phyloP scores from a whole-genome alignment of 2,888 invertebrate species.

The Diadegma fenestrale region DNA sequence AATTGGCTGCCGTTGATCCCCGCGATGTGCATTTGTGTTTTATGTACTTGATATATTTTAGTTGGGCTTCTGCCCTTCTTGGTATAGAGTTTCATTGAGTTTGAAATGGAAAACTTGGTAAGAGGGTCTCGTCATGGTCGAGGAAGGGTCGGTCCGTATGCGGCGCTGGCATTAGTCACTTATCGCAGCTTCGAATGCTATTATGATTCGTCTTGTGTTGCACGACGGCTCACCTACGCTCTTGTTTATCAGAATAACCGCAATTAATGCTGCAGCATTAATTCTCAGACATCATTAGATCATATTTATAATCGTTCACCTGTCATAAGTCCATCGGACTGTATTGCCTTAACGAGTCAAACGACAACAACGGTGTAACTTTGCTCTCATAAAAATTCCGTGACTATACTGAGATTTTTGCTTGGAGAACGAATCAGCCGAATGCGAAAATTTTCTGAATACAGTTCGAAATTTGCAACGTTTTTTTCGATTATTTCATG shows the following conservation, averaged over 20 bases:
- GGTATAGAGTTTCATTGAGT: constrained; percentile 49
- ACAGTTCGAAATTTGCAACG: neutral
- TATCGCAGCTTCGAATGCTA: constrained; percentile 55
- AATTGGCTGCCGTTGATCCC: constrained; percentile 3
- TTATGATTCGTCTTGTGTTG: constrained; percentile 46
- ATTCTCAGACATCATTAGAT: constrained; percentile 49
- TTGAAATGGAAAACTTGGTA: constrained; percentile 8
- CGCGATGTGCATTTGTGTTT: neutral
- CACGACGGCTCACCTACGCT: constrained; percentile 51
- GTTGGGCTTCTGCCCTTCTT: neutral
- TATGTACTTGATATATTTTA: neutral
- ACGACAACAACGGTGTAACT: constrained; percentile 7
- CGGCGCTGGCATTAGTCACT: constrained; percentile 60
- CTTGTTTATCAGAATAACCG: constrained; percentile 27
- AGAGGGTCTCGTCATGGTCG: constrained; percentile 23
- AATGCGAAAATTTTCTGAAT: neutral
- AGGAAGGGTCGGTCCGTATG: constrained; percentile 42
- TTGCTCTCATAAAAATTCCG: neutral
- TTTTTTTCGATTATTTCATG: neutral
- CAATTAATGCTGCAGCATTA: constrained; percentile 10
- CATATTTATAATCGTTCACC: constrained; percentile 55
- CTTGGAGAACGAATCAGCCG: neutral
- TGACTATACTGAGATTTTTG: neutral
- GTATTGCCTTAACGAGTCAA: constrained; percentile 9
- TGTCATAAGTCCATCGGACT: constrained; percentile 27